Conservation (phyloP, 2,113 vertebrate genomes). For the Falcunculus frontatus region DNA sequence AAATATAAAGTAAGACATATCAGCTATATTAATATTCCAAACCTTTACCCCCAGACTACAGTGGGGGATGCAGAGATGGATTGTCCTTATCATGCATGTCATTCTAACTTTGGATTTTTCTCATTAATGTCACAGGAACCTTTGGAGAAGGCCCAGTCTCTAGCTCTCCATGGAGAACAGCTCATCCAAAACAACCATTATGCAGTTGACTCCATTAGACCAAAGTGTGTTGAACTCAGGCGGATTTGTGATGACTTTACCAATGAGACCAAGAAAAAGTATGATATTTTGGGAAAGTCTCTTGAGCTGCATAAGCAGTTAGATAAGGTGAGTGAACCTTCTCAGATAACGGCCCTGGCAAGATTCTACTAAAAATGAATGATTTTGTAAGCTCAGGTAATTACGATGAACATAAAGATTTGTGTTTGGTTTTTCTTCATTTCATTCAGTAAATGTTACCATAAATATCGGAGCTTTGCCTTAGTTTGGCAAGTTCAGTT, state of each 20-base stretch:
- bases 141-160: constrained; percentile 87
- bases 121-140: constrained; percentile 69
- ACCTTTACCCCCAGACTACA: not conserved
- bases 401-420: not conserved
- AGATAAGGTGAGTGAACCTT: constrained; percentile 79
- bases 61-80: not conserved
- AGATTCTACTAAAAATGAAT: not conserved
- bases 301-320: constrained; percentile 85
- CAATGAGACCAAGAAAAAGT: constrained; percentile 89
- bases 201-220: constrained; percentile 88
- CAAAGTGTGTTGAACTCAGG: constrained; percentile 90
- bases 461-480: not conserved
- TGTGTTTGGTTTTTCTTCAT: not conserved
- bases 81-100: not conserved
- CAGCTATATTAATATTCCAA: not conserved
- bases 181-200: constrained; percentile 94
- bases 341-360: not conserved
- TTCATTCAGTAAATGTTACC: not conserved
- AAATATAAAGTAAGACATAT: not conserved
- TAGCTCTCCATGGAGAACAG: constrained; percentile 87
- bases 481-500: not conserved
- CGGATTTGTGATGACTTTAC: constrained; percentile 89
- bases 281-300: constrained; percentile 84
- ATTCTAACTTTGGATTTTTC: not conserved
- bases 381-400: not conserved